These are phyloP conservation scores for Adineta ricciae DNA, from an alignment of 2,888 invertebrate species.

Conservation along the genomic window DNA sequence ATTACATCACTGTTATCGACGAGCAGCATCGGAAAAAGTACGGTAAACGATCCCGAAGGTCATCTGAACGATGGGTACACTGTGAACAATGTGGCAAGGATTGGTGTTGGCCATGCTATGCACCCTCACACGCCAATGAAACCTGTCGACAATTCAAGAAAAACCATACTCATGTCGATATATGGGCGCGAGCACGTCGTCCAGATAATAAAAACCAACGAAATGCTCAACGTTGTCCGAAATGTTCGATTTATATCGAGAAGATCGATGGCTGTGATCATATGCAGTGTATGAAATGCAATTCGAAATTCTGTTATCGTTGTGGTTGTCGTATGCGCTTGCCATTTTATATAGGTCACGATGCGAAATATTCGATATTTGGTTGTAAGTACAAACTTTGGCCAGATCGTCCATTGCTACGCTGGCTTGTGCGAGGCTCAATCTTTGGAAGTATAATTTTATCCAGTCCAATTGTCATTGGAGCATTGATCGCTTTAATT, in stretches of 20 bases:
- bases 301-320: conserved; percentile 12
- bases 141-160: background rate
- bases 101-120: conserved; percentile 7
- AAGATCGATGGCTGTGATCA: conserved; percentile 16
- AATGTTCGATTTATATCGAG: conserved; percentile 18
- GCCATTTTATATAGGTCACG: background rate
- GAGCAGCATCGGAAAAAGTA: background rate
- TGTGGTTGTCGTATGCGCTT: background rate
- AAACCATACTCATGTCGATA: background rate
- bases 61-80: background rate
- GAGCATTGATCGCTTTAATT: background rate
- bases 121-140: background rate
- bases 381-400: conserved; percentile 4
- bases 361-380: conserved; percentile 14
- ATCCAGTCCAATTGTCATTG: background rate
- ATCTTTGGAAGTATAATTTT: background rate
- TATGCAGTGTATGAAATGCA: background rate
- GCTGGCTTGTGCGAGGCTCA: background rate
- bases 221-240: conserved; percentile 6
- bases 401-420: background rate
- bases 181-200: background rate
- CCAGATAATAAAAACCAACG: background rate
- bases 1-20: background rate
- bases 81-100: background rate
- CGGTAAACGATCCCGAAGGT: background rate